These are phyloP conservation scores for Rhimphoctona megacephalus DNA, from an alignment of 2,888 invertebrate species.

Conservation along the genomic window DNA sequence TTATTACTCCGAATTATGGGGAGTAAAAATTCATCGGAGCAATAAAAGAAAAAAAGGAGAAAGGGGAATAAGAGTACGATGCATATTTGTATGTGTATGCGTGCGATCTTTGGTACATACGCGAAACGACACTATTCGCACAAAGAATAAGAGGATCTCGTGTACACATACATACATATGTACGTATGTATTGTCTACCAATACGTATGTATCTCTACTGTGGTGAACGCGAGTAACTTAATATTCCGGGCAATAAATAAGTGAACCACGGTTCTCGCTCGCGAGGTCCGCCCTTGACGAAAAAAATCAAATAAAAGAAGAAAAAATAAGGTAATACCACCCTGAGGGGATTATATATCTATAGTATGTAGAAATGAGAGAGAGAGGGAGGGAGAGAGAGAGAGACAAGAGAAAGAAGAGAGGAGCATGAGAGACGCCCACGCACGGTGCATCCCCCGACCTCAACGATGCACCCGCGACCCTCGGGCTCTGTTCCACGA, in stretches of 20 bases:
- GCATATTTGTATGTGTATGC: neutral
- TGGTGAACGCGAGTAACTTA: conserved; percentile 81
- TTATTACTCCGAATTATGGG: conserved; percentile 3
- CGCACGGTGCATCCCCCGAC: conserved; percentile 64
- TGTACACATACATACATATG: neutral
- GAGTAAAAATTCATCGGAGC: conserved; percentile 32
- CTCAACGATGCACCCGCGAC: conserved; percentile 73
- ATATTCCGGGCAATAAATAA: conserved; percentile 83
- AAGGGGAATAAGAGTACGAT: conserved; percentile 33
- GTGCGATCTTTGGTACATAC: conserved; percentile 28
- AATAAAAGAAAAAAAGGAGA: conserved; percentile 37
- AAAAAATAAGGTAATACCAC: conserved; percentile 73
- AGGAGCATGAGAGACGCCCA: conserved; percentile 64
- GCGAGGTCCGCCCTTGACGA: conserved; percentile 78
- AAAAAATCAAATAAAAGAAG: conserved; percentile 18
- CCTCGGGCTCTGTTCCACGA: conserved; percentile 75
- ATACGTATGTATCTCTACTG: conserved; percentile 46
- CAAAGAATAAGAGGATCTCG: conserved; percentile 51
- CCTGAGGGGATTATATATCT: conserved; percentile 71
- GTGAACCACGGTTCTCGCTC: conserved; percentile 79
- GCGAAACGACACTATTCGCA: conserved; percentile 66
- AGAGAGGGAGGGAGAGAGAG: neutral
- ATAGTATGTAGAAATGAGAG: conserved; percentile 11
- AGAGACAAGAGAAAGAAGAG: neutral
- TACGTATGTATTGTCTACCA: conserved; percentile 18